Percentiles rank a stretch among this genome's conserved stretches.
phyloP scores from a whole-genome alignment of 2,113 vertebrate genomes.

The Amblyornis subalaris region DNA sequence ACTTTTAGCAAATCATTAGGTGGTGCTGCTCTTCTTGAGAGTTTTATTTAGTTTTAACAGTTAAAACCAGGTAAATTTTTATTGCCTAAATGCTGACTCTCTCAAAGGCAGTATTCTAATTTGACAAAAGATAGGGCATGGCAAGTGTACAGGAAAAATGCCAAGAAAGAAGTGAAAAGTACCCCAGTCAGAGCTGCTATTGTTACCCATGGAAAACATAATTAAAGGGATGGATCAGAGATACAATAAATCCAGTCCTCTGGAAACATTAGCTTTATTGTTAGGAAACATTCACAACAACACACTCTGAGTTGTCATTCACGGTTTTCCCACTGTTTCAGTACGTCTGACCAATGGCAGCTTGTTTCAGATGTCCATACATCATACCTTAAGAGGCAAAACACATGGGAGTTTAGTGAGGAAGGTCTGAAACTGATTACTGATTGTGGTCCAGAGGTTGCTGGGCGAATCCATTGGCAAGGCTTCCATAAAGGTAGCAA shows the following conservation, averaged over 20 bases:
- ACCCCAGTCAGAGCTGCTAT: neutral
- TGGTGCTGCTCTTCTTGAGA: neutral
- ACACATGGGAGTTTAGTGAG: constrained; percentile 93
- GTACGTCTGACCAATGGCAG: neutral
- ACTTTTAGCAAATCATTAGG: neutral
- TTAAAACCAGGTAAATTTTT: neutral
- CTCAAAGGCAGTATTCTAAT: neutral
- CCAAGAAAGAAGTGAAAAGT: neutral
- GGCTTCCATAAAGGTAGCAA: constrained; percentile 96
- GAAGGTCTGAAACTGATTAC: constrained; percentile 98
- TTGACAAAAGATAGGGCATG: neutral
- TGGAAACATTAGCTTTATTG: neutral
- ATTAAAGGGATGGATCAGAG: neutral
- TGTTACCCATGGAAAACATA: neutral
- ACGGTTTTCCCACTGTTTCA: neutral
- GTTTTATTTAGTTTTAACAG: neutral
- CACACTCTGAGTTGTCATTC: neutral
- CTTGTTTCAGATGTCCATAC: neutral
- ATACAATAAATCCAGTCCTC: neutral
- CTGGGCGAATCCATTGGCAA: constrained; percentile 98
- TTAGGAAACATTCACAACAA: neutral
- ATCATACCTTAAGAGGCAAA: constrained; percentile 92
- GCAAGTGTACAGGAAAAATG: neutral
- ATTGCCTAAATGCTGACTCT: neutral
- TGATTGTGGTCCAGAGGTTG: constrained; percentile 97